Conservation (phyloP, 1,140 invertebrate genomes). For the Eciton burchellii region DNA sequence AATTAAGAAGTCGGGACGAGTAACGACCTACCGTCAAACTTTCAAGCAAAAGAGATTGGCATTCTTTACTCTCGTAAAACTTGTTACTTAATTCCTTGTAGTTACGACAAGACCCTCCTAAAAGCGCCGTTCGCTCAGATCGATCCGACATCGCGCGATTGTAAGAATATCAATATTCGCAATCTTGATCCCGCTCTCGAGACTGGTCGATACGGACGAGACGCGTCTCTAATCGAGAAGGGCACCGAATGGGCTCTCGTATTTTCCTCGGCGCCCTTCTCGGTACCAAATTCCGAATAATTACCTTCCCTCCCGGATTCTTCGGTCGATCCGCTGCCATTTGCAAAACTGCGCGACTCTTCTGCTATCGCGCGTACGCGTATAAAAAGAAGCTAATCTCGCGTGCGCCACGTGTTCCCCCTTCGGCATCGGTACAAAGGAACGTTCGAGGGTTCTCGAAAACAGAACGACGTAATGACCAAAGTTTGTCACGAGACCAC, state of each 20-base stretch:
- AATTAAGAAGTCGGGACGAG: slow-evolving; percentile 2
- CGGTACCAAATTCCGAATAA: slow-evolving; percentile 30
- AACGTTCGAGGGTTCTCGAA: slow-evolving; percentile 40
- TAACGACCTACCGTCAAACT: not conserved
- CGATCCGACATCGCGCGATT: not conserved
- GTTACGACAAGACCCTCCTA: not conserved
- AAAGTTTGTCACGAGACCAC: slow-evolving; percentile 49
- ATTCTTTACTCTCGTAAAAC: slow-evolving; percentile 4
- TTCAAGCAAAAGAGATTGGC: not conserved
- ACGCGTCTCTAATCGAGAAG: slow-evolving; percentile 29
- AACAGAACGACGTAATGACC: slow-evolving; percentile 52
- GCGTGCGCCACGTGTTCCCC: not conserved
- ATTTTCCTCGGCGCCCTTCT: not conserved
- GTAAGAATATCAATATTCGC: not conserved
- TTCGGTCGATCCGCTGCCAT: slow-evolving; percentile 23
- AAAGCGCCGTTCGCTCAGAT: not conserved
- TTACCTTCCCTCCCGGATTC: slow-evolving; percentile 23
- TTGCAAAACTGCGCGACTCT: slow-evolving; percentile 23
- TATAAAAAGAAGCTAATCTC: slow-evolving; percentile 23
- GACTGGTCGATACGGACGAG: not conserved
- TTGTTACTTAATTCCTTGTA: not conserved
- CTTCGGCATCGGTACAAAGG: slow-evolving; percentile 29
- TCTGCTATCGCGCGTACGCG: not conserved
- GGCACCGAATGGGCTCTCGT: not conserved
- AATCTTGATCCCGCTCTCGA: not conserved